A percentile compares a stretch with the other conserved stretches of the same genome.
Evolutionary conservation across 2,113 vertebrate species (phyloP).

Genomic region (Chinchilla lanigera): DNA sequence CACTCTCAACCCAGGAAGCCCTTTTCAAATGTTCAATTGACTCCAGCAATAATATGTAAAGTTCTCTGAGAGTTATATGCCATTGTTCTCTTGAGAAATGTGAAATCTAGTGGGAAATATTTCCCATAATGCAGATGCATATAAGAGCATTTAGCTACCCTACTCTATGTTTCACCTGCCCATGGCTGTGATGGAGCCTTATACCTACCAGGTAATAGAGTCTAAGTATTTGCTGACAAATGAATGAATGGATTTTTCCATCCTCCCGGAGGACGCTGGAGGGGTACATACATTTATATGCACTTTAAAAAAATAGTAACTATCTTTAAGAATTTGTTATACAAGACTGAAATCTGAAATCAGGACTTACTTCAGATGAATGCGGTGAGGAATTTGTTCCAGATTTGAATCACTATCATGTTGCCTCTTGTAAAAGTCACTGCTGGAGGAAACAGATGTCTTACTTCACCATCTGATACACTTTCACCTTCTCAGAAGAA

Average conservation of each 20-base stretch:
- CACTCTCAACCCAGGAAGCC: background rate
- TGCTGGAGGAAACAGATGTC: slow-evolving; percentile 63
- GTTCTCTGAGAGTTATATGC: background rate
- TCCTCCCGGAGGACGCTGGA: background rate
- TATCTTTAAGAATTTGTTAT: background rate
- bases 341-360: background rate
- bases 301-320: background rate
- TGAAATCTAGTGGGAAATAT: background rate
- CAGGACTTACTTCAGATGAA: background rate
- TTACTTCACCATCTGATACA: slow-evolving; percentile 64
- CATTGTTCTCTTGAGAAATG: background rate
- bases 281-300: background rate
- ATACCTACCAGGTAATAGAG: background rate
- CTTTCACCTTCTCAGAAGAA: slow-evolving; percentile 74
- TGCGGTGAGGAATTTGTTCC: background rate
- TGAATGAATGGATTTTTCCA: background rate
- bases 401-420: background rate
- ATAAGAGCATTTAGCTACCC: background rate
- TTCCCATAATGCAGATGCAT: background rate
- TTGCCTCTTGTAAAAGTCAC: background rate
- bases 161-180: background rate
- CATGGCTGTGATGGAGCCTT: background rate
- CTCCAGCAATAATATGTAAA: background rate
- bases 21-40: background rate
- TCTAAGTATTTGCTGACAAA: background rate